phyloP scores from a whole-genome alignment of 2,888 invertebrate genomes.

The Podabrus alpinus region DNA sequence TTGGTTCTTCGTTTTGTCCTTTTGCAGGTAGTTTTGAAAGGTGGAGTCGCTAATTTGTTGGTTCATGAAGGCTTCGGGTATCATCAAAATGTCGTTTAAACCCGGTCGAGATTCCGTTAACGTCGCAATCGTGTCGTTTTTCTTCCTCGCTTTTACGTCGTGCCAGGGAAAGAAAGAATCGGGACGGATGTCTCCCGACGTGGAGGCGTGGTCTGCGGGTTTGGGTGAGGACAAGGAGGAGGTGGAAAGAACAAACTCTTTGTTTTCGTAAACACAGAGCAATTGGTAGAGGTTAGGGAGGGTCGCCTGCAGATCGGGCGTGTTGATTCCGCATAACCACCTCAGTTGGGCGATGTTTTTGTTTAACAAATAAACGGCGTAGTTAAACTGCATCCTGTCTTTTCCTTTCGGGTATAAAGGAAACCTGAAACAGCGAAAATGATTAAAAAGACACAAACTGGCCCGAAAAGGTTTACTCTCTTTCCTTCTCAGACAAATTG shows the following conservation, averaged over 20 bases:
- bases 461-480: conserved; percentile 60
- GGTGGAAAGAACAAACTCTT: background rate
- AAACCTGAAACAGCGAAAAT: conserved; percentile 66
- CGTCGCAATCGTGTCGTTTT: conserved; percentile 22
- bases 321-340: conserved; percentile 74
- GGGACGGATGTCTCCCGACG: background rate
- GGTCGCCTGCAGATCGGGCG: conserved; percentile 76
- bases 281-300: conserved; percentile 68
- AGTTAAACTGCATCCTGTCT: conserved; percentile 79
- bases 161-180: background rate
- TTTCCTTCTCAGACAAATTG: conserved; percentile 66
- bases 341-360: conserved; percentile 92
- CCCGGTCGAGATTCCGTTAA: conserved; percentile 37
- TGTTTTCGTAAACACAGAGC: conserved; percentile 36
- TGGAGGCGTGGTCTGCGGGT: background rate
- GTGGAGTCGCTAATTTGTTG: conserved; percentile 13
- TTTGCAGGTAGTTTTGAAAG: conserved; percentile 25
- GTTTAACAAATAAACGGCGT: conserved; percentile 89
- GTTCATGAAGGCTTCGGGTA: conserved; percentile 38
- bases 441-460: conserved; percentile 7
- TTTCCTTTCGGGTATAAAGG: conserved; percentile 81
- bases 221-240: background rate
- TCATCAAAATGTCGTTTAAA: conserved; percentile 50
- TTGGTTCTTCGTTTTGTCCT: conserved; percentile 12
- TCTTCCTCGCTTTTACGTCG: background rate